phyloP scores from a whole-genome alignment of 2,113 vertebrate genomes.

The Malurus alboscapulatus region DNA sequence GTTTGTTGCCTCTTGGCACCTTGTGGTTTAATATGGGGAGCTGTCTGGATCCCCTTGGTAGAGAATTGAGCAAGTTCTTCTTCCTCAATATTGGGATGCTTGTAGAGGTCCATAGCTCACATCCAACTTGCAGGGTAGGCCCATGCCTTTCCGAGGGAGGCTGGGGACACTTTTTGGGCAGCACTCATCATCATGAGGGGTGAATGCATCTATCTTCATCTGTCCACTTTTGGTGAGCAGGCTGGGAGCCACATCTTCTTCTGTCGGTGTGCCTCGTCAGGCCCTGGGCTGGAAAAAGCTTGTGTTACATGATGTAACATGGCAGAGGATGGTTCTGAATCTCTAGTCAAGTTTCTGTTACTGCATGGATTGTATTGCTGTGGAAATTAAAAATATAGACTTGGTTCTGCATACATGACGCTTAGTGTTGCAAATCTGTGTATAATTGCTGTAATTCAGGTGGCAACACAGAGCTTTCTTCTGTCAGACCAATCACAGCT shows the following conservation, averaged over 20 bases:
- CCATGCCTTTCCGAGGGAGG: neutral
- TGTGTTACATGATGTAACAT: rapidly evolving
- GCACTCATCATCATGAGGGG: rapidly evolving
- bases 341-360: neutral
- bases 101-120: neutral
- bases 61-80: neutral
- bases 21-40: neutral
- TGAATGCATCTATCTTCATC: neutral
- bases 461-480: neutral
- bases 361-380: neutral
- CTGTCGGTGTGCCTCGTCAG: rapidly evolving
- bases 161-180: neutral
- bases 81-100: neutral
- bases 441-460: neutral
- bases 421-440: neutral
- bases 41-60: neutral
- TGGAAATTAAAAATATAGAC: neutral
- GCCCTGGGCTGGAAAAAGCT: neutral
- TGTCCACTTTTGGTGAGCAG: neutral
- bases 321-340: neutral
- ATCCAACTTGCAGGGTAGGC: neutral
- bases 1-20: neutral
- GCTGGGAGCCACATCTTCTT: neutral
- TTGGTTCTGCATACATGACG: neutral
- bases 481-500: neutral